These are phyloP conservation scores for Triplophysa dalaica DNA, from an alignment of 2,113 vertebrate genomes.

Conservation along the genomic window DNA sequence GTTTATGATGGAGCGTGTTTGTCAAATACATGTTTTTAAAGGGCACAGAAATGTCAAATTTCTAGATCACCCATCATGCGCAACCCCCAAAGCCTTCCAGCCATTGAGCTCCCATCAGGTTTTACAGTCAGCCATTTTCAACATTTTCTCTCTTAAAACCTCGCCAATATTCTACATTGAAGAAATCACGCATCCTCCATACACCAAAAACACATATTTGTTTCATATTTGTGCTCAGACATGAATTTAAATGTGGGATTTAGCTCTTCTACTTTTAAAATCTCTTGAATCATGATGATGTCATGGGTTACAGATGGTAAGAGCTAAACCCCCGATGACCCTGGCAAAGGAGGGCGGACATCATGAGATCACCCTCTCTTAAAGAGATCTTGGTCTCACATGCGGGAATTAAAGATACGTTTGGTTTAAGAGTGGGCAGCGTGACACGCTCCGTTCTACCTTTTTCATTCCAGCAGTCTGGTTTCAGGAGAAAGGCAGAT, in stretches of 20 bases:
- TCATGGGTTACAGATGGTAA: constrained; percentile 4
- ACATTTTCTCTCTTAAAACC: neutral
- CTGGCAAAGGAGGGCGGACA: neutral
- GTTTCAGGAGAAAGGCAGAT: constrained; percentile 50
- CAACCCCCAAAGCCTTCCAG: neutral
- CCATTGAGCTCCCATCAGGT: constrained; percentile 9
- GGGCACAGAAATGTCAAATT: constrained; percentile 31
- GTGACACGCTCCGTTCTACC: constrained; percentile 1
- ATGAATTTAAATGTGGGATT: neutral
- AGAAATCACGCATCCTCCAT: constrained; percentile 3
- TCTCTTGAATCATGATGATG: constrained; percentile 22
- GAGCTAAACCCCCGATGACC: constrained; percentile 11
- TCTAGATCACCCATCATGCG: constrained; percentile 2
- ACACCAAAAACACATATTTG: neutral
- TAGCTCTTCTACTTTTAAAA: constrained; percentile 2
- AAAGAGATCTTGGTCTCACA: constrained; percentile 12
- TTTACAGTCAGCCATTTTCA: constrained; percentile 7
- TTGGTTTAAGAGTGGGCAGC: neutral
- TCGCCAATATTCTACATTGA: neutral
- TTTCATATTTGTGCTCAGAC: constrained; percentile 4
- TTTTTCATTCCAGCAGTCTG: constrained; percentile 61
- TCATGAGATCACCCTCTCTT: constrained; percentile 9
- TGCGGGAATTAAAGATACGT: neutral
- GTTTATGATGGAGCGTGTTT: constrained; percentile 2
- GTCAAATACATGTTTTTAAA: constrained; percentile 24